Conservation (phyloP, 2,113 vertebrate genomes). For the Strigops habroptila region DNA sequence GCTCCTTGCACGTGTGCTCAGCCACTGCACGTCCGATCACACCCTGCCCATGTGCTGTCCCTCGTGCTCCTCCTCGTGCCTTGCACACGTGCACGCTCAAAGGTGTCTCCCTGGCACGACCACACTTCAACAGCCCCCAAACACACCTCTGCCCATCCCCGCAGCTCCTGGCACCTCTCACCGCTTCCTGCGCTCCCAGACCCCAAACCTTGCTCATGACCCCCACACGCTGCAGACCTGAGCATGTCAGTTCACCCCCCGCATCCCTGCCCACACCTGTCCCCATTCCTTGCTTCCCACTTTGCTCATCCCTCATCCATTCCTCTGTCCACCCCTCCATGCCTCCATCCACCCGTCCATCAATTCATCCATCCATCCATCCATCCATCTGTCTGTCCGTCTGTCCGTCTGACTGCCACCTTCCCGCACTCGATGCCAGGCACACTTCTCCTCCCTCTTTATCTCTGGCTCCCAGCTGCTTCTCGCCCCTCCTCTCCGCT, state of each 20-base stretch:
- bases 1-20: accelerated
- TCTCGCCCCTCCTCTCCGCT: not conserved
- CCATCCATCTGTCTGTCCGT: not conserved
- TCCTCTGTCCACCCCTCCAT: not conserved
- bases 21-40: accelerated
- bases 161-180: accelerated
- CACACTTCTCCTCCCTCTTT: slow-evolving; percentile 12
- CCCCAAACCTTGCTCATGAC: not conserved
- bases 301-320: not conserved
- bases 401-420: not conserved
- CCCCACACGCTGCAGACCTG: not conserved
- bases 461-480: slow-evolving; percentile 34
- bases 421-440: not conserved
- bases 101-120: accelerated
- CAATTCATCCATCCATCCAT: not conserved
- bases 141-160: accelerated
- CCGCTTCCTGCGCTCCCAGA: not conserved
- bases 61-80: accelerated
- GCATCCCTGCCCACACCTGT: not conserved
- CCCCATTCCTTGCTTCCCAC: not conserved
- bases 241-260: not conserved
- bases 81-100: accelerated
- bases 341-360: not conserved
- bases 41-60: no score
- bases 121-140: not conserved